phyloP scores from a whole-genome alignment of 2,113 vertebrate species.

The Oreamnos americanus region DNA sequence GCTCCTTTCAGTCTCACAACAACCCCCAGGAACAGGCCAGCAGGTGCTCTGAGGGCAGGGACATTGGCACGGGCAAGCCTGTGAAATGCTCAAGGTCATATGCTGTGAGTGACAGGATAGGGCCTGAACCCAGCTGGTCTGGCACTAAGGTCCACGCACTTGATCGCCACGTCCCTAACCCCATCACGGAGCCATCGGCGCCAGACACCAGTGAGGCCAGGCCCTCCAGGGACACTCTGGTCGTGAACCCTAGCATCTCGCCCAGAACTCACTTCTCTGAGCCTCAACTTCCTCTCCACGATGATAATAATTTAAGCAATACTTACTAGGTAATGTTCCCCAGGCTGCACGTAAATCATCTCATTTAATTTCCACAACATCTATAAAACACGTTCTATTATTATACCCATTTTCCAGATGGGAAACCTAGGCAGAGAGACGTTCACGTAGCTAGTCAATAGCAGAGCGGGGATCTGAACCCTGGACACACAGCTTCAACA shows the following conservation, averaged over 20 bases:
- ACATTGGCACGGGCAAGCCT: rapidly evolving
- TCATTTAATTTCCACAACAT: neutral
- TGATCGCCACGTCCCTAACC: neutral
- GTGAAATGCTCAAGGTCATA: neutral
- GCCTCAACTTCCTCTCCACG: neutral
- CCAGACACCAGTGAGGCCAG: neutral
- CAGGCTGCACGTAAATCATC: neutral
- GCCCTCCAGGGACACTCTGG: neutral
- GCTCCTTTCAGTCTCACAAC: neutral
- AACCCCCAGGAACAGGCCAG: neutral
- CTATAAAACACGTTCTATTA: neutral
- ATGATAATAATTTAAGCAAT: neutral
- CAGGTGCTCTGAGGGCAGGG: rapidly evolving
- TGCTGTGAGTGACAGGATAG: neutral
- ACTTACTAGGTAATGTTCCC: neutral
- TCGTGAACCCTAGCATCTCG: neutral
- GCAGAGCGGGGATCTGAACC: neutral
- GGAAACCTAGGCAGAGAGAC: neutral
- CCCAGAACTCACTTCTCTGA: neutral
- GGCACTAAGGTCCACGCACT: neutral
- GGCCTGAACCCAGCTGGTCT: neutral
- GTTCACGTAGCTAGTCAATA: neutral
- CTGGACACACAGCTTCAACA: neutral
- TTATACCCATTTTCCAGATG: neutral
- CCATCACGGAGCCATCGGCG: neutral